Conservation (phyloP, 2,113 vertebrate genomes). For the Otus sunia region DNA sequence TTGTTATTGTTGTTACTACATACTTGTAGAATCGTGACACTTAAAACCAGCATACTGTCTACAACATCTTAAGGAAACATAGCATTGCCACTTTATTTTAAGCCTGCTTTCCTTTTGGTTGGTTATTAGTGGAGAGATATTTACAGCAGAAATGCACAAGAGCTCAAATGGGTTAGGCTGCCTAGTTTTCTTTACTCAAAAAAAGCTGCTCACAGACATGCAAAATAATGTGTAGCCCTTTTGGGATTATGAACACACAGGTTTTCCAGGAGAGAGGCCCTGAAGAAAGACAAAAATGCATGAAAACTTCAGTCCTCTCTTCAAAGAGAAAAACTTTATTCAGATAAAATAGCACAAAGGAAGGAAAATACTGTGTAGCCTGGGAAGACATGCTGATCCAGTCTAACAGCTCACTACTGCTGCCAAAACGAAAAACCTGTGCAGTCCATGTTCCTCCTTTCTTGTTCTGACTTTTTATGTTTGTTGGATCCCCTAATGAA, state of each 20-base stretch:
- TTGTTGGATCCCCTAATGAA: neutral
- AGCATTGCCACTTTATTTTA: neutral
- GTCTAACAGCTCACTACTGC: neutral
- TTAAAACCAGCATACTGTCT: neutral
- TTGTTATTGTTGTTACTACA: neutral
- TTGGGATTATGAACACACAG: rapidly evolving
- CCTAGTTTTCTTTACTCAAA: neutral
- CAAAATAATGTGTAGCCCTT: neutral
- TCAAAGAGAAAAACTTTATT: neutral
- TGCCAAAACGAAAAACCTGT: neutral
- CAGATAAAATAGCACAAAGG: neutral
- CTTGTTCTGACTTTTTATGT: neutral
- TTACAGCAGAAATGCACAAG: neutral
- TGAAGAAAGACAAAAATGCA: neutral
- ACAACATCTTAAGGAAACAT: neutral
- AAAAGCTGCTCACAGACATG: neutral
- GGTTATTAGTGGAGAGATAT: neutral
- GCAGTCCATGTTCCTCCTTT: neutral
- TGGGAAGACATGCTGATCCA: neutral
- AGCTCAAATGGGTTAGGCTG: neutral
- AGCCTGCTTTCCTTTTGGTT: neutral
- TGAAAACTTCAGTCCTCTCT: neutral
- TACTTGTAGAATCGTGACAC: neutral
- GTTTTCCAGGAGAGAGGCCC: neutral
- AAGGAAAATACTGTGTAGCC: neutral